Conservation (phyloP, 2,888 invertebrate genomes). For the Flexamia atlantica region DNA sequence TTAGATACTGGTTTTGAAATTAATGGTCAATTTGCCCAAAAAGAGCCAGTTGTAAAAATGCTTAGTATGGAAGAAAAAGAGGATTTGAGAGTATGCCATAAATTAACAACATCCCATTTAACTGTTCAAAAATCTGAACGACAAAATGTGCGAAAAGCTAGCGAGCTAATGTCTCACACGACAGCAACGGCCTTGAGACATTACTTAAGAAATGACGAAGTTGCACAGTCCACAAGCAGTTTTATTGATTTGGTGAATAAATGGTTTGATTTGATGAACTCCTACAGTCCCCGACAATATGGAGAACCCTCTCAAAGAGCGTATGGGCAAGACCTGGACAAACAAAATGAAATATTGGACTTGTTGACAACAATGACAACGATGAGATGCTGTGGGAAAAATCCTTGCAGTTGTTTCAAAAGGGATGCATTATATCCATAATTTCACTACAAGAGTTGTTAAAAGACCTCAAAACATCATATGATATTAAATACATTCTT, state of each 20-base stretch:
- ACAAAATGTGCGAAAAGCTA: constrained; percentile 54
- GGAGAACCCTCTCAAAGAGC: constrained; percentile 42
- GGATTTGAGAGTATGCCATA: constrained; percentile 1
- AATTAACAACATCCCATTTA: constrained; percentile 27
- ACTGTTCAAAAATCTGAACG: constrained; percentile 42
- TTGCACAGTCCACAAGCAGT: background rate
- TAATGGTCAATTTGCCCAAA: background rate
- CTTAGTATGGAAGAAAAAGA: constrained; percentile 21
- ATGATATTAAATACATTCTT: constrained; percentile 26
- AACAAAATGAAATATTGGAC: constrained; percentile 47
- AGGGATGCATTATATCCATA: constrained; percentile 52
- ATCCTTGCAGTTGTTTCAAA: constrained; percentile 40
- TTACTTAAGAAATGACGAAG: background rate
- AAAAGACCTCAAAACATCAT: background rate
- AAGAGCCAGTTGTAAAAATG: constrained; percentile 9
- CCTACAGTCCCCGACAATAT: constrained; percentile 5
- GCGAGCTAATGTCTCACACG: constrained; percentile 40
- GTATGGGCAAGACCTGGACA: constrained; percentile 45
- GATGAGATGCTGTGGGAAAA: constrained; percentile 54
- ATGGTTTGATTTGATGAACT: constrained; percentile 54
- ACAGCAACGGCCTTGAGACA: constrained; percentile 48
- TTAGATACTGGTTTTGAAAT: constrained; percentile 40
- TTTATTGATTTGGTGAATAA: constrained; percentile 39
- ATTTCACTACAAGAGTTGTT: constrained; percentile 36
- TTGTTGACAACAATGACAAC: constrained; percentile 11